Evolutionary conservation across 2,113 vertebrate species (phyloP), one percentile per base, ranked within the genome.

Genomic region (Synchiropus splendidus): DNA sequence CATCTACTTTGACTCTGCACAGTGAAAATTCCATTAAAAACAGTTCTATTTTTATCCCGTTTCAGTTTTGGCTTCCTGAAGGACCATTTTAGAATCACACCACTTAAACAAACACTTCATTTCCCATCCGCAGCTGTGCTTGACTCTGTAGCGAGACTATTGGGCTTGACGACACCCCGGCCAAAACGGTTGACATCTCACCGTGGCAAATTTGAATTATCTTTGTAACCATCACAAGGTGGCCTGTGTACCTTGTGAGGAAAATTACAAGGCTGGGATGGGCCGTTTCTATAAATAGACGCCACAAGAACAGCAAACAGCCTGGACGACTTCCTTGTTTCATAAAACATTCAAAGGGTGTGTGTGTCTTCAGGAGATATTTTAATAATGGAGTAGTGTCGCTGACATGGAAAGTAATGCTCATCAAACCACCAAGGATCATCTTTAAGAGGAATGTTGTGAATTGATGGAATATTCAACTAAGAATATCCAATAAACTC

Each of bases 41-140:
- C 21, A 27, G 12, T 51, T 38, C 42, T 58, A 61, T 50, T 58
- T 51, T 58, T 8, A 46, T 55, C 46, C 31, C 50, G 31, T 13
- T 31, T 32, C n/a, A 16, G 16, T 9, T 30, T 48, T 16, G 21
- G 16, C 33, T 72, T 63, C 54, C 64, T 46, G 58, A 40, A 61
- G 62, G 15, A 42, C n/a, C 1, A 34, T 37, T 43, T 8, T 37
- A 36, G 13, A 2, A 9, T 31, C 31, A 52, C 6, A 37, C 27
- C 57, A 41, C 36, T 18, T 9, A 40, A 21, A 47, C 18, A 70
- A 52, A 54, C 46, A 54, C 12, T 27, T 27, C 21, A 34, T 21
- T 47, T 58, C 36, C 47, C 45, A 21, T 1, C 2, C 1, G 18
- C 11, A 30, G 44, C 50, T 45, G 36, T 11, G 32, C n/a, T 9